Base-by-base conservation (phyloP, 2,888 invertebrate species). In the Stegana nigrithorax region DNA sequence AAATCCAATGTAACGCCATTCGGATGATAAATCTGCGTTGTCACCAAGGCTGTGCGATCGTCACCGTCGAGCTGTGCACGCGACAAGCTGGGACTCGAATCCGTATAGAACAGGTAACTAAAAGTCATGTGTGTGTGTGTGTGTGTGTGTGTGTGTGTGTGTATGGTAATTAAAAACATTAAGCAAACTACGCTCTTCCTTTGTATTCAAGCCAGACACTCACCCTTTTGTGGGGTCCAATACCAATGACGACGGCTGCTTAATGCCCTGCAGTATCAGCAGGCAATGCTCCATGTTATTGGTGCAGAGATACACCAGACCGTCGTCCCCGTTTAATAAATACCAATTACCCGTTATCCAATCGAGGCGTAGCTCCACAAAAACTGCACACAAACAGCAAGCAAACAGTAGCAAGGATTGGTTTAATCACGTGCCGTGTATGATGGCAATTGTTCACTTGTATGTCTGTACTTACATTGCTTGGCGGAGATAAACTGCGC, bases 281-380 rank as follows among this genome's bases (percentile, higher is more conserved):
- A 90, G 89, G 85, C 95, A 95, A 78, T 88, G 86, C 57, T 82
- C 82, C 82, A 93, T 88, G 60, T 87, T 81, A 57, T 86, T 86
- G 65, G 88, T 88, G 86, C 95, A 95, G 72, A 91, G 87, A 85
- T 92, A 91, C 71, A 95, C 89, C 83, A 90, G 88, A 80, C 90
- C 91, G 68, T 90, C 88, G 60, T 87, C 87, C 75, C 88, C 89
- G 85, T 93, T 93, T 74, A 91, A 87, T 82, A 94, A 89, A 87
- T 95, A 96, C 94, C 94, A 95, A 87, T 94, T 94, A 73, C 90
- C 90, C 14, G 93, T 90, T 62, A 94, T 87, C 96, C 96, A 96
- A 86, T 96, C 96, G 69, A 91, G 84, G 5, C 91, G 91, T 76
- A 95, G 87, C 81, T 92, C 91, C 69, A 90, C 90, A 68, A 94